These are phyloP conservation scores for Torymus tubicola DNA, from an alignment of 2,888 invertebrate genomes.

Conservation along the genomic window DNA sequence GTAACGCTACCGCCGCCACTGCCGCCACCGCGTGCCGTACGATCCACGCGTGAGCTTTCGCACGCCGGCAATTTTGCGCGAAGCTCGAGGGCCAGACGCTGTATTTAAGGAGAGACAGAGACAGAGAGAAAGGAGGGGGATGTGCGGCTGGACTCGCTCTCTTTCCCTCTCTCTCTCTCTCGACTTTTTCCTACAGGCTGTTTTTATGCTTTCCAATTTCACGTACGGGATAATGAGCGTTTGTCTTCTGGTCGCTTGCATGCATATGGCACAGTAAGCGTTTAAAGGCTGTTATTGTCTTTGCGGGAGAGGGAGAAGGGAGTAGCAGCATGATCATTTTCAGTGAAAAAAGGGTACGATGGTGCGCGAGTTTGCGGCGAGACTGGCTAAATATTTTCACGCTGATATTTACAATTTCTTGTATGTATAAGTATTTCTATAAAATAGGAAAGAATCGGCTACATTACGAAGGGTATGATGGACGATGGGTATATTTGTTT, in stretches of 20 bases:
- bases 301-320: not conserved
- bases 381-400: too few species aligned
- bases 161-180: constrained; percentile 33
- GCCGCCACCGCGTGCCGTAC: constrained; percentile 41
- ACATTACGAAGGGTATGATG: too few species aligned
- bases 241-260: constrained; percentile 38
- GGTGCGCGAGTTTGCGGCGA: too few species aligned
- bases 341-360: too few species aligned
- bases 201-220: constrained; percentile 58
- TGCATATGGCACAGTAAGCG: not conserved
- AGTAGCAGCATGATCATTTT: constrained; percentile 6
- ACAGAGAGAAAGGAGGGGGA: not conserved
- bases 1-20: not conserved
- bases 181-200: constrained; percentile 3
- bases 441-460: too few species aligned
- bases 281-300: constrained; percentile 36
- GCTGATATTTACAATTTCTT: too few species aligned
- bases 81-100: constrained; percentile 15
- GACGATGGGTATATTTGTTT: too few species aligned
- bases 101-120: constrained; percentile 32
- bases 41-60: constrained; percentile 51
- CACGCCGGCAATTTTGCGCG: constrained; percentile 39
- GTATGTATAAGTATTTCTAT: too few species aligned
- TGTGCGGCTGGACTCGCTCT: not conserved
- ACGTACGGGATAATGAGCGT: constrained; percentile 53